phyloP scores from a whole-genome alignment of 1,140 invertebrate species.

The Teleogryllus occipitalis region DNA sequence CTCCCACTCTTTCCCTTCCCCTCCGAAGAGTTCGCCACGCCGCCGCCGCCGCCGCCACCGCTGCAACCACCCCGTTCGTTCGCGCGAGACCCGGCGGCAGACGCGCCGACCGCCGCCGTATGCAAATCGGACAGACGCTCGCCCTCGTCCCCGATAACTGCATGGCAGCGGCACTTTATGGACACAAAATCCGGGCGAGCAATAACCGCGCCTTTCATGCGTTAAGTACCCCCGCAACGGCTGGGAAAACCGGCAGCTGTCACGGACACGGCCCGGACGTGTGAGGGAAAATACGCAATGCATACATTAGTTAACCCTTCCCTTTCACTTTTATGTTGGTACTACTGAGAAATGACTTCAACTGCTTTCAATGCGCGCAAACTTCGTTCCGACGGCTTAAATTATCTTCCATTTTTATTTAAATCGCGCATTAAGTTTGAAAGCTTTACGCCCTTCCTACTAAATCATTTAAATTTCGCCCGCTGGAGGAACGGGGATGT shows the following conservation, averaged over 20 bases:
- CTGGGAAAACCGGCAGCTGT: neutral
- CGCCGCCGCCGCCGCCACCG: too few relatives aligned
- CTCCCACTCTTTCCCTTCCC: too few relatives aligned
- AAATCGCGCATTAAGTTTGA: conserved; percentile 1
- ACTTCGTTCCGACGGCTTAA: conserved; percentile 3
- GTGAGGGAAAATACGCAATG: neutral
- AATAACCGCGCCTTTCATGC: neutral
- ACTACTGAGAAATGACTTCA: neutral
- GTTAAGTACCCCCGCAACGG: neutral
- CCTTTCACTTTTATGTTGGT: conserved; percentile 1
- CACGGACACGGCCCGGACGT: neutral
- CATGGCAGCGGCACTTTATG: too few relatives aligned
- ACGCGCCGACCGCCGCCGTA: too few relatives aligned
- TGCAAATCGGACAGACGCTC: too few relatives aligned
- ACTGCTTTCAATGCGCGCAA: neutral
- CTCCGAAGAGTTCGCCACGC: too few relatives aligned
- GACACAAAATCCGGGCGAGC: neutral
- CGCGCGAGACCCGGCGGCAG: too few relatives aligned
- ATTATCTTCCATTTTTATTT: conserved; percentile 6
- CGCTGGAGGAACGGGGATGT: neutral
- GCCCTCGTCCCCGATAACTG: too few relatives aligned
- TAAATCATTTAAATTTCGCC: conserved; percentile 2
- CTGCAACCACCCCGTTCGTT: too few relatives aligned
- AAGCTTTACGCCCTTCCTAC: neutral
- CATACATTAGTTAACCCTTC: neutral